These are phyloP conservation scores for Coleophora deauratella DNA, from an alignment of 2,888 invertebrate genomes.

Conservation along the genomic window DNA sequence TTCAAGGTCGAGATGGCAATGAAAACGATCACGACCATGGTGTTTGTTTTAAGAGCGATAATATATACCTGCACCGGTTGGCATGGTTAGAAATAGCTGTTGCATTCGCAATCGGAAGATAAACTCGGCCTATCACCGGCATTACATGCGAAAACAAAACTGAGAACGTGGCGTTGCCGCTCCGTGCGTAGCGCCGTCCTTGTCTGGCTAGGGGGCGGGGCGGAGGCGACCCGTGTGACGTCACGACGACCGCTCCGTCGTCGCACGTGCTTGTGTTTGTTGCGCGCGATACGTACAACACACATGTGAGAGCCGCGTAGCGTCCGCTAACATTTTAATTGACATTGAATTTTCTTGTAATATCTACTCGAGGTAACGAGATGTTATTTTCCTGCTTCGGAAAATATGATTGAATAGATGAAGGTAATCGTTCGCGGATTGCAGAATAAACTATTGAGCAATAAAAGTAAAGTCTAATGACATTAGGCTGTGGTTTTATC, in stretches of 20 bases:
- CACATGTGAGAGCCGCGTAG: conserved; percentile 34
- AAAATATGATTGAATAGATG: neutral
- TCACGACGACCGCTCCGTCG: conserved; percentile 43
- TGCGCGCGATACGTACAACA: conserved; percentile 49
- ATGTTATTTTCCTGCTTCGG: conserved; percentile 14
- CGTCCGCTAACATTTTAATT: conserved; percentile 34
- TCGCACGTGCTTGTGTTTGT: conserved; percentile 72
- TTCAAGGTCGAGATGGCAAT: conserved; percentile 37
- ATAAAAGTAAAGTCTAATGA: conserved; percentile 15
- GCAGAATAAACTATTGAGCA: conserved; percentile 14
- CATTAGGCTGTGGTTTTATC: conserved; percentile 19
- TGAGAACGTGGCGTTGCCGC: conserved; percentile 59
- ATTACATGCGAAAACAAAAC: conserved; percentile 63
- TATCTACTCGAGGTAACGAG: conserved; percentile 2
- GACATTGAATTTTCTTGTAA: conserved; percentile 35
- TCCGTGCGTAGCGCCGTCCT: conserved; percentile 36
- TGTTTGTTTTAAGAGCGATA: too few relatives aligned
- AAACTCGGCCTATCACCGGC: conserved; percentile 62
- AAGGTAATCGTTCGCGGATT: conserved; percentile 7
- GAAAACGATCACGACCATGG: too few relatives aligned
- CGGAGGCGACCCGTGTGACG: conserved; percentile 54
- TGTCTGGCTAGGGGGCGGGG: conserved; percentile 47
- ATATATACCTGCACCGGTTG: conserved; percentile 31
- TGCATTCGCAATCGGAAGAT: conserved; percentile 67
- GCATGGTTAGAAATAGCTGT: conserved; percentile 53